Conservation (phyloP, 2,888 invertebrate species). For the Pycnomerus fuliginosus region DNA sequence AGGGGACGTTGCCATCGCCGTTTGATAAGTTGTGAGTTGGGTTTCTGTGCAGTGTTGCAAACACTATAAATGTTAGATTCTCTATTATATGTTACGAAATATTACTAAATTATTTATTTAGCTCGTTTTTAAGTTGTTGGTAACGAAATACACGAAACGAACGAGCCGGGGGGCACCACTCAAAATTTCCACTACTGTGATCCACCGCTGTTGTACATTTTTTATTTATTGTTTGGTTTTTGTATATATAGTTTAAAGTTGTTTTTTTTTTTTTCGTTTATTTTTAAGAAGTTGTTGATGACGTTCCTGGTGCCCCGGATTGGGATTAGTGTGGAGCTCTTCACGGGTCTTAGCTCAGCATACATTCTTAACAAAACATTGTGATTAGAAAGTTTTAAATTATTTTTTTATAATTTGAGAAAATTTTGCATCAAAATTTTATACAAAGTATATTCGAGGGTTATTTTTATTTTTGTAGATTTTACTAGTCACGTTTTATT, state of each 20-base stretch:
- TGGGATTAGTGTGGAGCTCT: slow-evolving; percentile 12
- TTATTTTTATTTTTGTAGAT: slow-evolving; percentile 39
- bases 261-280: too few relatives aligned
- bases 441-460: slow-evolving; percentile 26
- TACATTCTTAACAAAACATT: slow-evolving; percentile 39
- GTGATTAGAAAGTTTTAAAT: slow-evolving; percentile 37
- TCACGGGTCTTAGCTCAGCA: slow-evolving; percentile 38
- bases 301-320: slow-evolving; percentile 12
- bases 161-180: slow-evolving; percentile 16
- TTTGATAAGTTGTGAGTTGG: slow-evolving; percentile 45
- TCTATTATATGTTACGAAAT: slow-evolving; percentile 49
- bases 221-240: too few relatives aligned
- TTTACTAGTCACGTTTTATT: slow-evolving; percentile 38
- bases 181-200: too few relatives aligned
- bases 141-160: slow-evolving; percentile 6
- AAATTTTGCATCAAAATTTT: slow-evolving; percentile 33
- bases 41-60: slow-evolving; percentile 48
- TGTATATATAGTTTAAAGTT: too few relatives aligned
- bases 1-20: slow-evolving; percentile 28
- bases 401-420: slow-evolving; percentile 24
- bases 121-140: slow-evolving; percentile 43
- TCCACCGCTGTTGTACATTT: too few relatives aligned
- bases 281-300: too few relatives aligned
- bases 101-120: slow-evolving; percentile 44
- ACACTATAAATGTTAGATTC: slow-evolving; percentile 52